Base-by-base conservation (phyloP, 1,140 invertebrate genomes). In the Lordiphosa mommai region DNA sequence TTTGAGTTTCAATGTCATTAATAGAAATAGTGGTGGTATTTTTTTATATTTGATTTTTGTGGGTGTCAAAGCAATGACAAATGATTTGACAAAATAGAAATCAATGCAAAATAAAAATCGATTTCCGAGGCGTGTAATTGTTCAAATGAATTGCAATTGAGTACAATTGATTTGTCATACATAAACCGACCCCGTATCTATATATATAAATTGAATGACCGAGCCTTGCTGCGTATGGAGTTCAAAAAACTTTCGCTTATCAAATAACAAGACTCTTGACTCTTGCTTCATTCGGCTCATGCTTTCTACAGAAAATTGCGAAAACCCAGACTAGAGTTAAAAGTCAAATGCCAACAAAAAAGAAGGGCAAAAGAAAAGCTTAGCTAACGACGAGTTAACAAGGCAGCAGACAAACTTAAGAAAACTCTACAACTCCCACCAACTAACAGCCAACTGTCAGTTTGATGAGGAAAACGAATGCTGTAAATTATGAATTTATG, bases 181-280 rank as follows among this genome's bases (percentile, higher is more conserved):
- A 61, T 27, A 7, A 27, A 6, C 23, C 23, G 23, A 27, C 23
- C 23, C 23, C 23, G 23, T 27, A 27, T 43, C 44, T 61, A 58
- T 65, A 64, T 79, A 56, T 58, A 82, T 48, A 53, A 72, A 57
- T 44, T 56, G 61, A 67, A 51, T 43, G 10, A 27, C 27, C 16
- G 27, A 43, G 40, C 77, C 76, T 84, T 76, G 77, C 55, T 46
- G 43, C 50, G 29, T 47, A 27, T 27, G 23, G 57, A 40, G 77
- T 85, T 84, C 77, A 85, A 72, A 49, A 77, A 77, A 85, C 79
- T 84, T 84, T 84, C 72, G 57, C 72, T 85, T 77, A 72, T 85
- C 79, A 70, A 57, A 70, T 61, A 52, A 38, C 57, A 36, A 56
- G 32, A 36, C 14, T 61, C 64, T 64, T 51, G 47, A 55, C 68